Evolutionary conservation across 2,888 invertebrate genomes (phyloP), one percentile per base, ranked within the genome.

Genomic region (Brachycybe producta): DNA sequence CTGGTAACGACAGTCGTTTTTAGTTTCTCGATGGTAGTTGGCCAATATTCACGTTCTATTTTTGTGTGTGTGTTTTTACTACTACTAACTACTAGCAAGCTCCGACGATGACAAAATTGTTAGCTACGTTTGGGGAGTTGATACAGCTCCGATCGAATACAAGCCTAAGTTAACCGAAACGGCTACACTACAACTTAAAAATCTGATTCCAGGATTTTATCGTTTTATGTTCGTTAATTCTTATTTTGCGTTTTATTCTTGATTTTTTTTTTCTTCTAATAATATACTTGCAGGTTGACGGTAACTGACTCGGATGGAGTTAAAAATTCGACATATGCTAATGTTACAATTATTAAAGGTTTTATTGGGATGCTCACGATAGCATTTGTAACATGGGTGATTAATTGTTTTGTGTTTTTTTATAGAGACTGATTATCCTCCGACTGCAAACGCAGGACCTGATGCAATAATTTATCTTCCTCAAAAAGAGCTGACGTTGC

Each of bases 371-470:
- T 24, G 7, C 13, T 23, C 17, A 21, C 32, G 21, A n/a, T 8
- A 40, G 27, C 35, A 7, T 21, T 21, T 27, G 39, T 42, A 7
- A 8, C 24, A 7, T 15, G 7, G 11, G 15, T 42, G 11, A 23
- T 42, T 7, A 42, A 42, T 24, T 7, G 17, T 19, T 11, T 42
- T 7, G 13, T 42, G 8, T 42, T 11, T 19, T 42, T 42, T 11
- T 44, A 19, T 35, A 69, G 84, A 84, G 58, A 86, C 80, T 0
- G 94, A 95, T 65, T 94, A 94, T 70, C 91, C 91, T 0, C 94
- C 94, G 1, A 87, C 86, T 65, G 92, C 92, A 0, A 91, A 91
- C 73, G 92, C 92, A 41, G 86, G 91, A 77, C 67, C 86, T 63
- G 85, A 91, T 59, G 80, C 84, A 36, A 85, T 94, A 53, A 78